Evolutionary conservation across 2,797 vertebrate genomes (phyloP).

Genomic region (Smutsia temminckii): DNA sequence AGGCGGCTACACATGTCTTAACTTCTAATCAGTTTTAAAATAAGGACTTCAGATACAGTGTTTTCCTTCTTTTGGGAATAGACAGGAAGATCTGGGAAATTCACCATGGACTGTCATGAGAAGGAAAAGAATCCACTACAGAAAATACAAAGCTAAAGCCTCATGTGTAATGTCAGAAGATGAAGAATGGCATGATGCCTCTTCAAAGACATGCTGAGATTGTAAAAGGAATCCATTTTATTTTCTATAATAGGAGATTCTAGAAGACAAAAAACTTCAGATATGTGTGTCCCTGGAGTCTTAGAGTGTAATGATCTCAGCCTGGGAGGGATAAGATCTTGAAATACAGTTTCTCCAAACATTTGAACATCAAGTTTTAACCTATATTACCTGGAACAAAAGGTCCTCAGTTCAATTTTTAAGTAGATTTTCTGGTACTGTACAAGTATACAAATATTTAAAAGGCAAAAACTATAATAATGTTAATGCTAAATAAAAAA

Average conservation of each 20-base stretch:
- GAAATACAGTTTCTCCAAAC: conserved; percentile 67
- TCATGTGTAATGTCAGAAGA: conserved; percentile 68
- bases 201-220: conserved; percentile 68
- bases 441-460: conserved; percentile 3
- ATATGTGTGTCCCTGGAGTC: conserved; percentile 67
- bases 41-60: conserved; percentile 47
- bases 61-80: conserved; percentile 58
- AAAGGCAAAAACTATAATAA: neutral
- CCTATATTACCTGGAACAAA: conserved; percentile 52
- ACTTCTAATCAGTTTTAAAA: conserved; percentile 62
- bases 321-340: conserved; percentile 63
- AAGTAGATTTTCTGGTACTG: neutral
- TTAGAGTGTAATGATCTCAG: conserved; percentile 69
- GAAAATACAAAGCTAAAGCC: conserved; percentile 59
- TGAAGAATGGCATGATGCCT: conserved; percentile 69
- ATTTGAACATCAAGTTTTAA: conserved; percentile 53
- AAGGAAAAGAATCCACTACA: conserved; percentile 54
- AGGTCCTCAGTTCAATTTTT: conserved; percentile 39
- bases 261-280: conserved; percentile 65
- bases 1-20: neutral
- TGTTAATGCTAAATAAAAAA: neutral
- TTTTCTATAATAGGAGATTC: conserved; percentile 43
- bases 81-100: conserved; percentile 69
- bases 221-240: conserved; percentile 55
- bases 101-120: neutral